Evolutionary conservation across 2,113 vertebrate genomes (phyloP), one percentile per base, ranked within the genome.

Genomic region (Clarias macrocephalus): DNA sequence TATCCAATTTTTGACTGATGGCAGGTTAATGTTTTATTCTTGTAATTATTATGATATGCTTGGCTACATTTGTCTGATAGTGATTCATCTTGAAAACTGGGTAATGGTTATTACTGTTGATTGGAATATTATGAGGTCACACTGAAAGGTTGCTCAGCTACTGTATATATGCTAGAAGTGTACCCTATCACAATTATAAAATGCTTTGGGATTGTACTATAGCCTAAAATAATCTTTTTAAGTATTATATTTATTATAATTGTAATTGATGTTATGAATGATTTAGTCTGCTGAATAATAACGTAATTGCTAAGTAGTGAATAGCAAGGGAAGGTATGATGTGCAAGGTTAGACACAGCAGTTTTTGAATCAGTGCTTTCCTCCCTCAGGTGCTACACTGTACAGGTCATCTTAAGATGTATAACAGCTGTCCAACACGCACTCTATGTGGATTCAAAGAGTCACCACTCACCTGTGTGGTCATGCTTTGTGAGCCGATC

Each of bases 401-500:
- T 94, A 99, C 97, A 0, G 98, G 98, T 18, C 97, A 99, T 90
- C 93, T 99, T 91, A 98, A 96, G 93, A 95, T 97, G 86, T 98
- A 97, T 92, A 97, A 92, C 91, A 94, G 93, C 92, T 95, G 95
- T 82, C 94, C 96, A 37, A 95, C 96, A 5, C 95, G 95, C 19
- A 91, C 90, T 42, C 93, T 97, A n/a, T 97, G 97, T 28, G 94
- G 97, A 79, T 97, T 95, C 92, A 96, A 97, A 87, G 98, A 99
- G 92, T 97, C 97, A 0, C 95, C 97, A 19, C 95, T 97, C 79
- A 97, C 96, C 84, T 99, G 98, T 85, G 95, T 99, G 13, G 95
- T 99, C 83, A 95, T 99, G 94, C 97, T 98, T 96, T 99, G 98
- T 0, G 96, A 98, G 63, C 98, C 97, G 0, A 97, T 99, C 91